Evolutionary conservation across 2,888 invertebrate species (phyloP), one percentile per base, ranked within the genome.

Genomic region (Pterostichus niger): DNA sequence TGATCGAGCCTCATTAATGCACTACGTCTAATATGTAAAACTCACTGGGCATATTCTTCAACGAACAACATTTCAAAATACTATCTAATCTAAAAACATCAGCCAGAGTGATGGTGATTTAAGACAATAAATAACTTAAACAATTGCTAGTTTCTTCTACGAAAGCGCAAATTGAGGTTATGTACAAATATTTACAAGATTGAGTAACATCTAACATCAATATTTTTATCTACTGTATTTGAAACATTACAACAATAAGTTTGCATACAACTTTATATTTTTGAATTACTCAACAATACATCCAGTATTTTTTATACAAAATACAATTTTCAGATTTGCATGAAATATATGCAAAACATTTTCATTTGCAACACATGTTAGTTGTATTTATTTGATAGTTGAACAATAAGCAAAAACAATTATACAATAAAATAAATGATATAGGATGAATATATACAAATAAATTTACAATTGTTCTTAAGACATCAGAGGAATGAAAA

Each of bases 61-160:
- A 40, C 40, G 40, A 40, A 40, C 44, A 80, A 44, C 40, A 33
- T 49, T 68, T 68, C 10, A 56, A 68, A 71, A 56, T 54, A 64
- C 40, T 71, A 71, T 2, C 68, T 71, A 71, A 40, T 40, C 68
- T 71, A 71, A 40, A 71, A 71, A 71, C 68, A 71, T 40, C 44
- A 5, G 64, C 64, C 49, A 49, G n/a, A 11, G 6, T 49, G 49
- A 49, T 40, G 40, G 40, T 40, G 40, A 40, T 40, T 31, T 40
- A 40, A 6, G 13, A 71, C 68, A 71, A 71, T 71, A 71, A 71
- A 71, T 71, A 64, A 71, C 44, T 71, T 71, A 71, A 71, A 40
- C 24, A 24, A 71, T 17, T 24, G 64, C 64, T 64, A 64, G 35
- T 15, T 13, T 13, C 44, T 44, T 40, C 44, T 71, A 40, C 40